Conservation (phyloP, 1,140 invertebrate genomes). For the Goniozus legneri region DNA sequence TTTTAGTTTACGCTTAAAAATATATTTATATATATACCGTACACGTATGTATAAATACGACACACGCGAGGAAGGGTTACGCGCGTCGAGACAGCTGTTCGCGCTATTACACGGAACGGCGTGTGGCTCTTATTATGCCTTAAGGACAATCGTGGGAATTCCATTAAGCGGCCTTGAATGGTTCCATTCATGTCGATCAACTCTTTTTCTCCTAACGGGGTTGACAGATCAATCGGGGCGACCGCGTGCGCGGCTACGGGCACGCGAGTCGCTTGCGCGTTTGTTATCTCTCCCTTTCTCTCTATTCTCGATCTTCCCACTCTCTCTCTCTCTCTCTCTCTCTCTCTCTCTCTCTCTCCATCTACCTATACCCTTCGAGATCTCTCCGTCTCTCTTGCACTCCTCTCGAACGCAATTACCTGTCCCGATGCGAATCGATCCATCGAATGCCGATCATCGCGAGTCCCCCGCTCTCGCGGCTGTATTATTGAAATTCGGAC, state of each 20-base stretch:
- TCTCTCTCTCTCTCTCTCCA: background rate
- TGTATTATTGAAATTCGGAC: no score
- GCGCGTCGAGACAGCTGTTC: constrained; percentile 26
- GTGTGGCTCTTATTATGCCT: constrained; percentile 45
- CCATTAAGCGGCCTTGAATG: constrained; percentile 52
- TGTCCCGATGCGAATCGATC: no score
- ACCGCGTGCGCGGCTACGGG: no score
- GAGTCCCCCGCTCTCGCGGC: no score
- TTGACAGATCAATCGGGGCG: constrained; percentile 52
- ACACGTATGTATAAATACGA: constrained; percentile 13
- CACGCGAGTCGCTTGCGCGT: no score
- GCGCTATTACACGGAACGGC: constrained; percentile 34
- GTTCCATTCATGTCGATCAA: constrained; percentile 55
- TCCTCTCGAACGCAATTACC: background rate
- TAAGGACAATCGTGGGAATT: constrained; percentile 54
- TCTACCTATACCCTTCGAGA: constrained; percentile 23
- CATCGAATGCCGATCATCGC: no score
- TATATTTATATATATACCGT: constrained; percentile 7
- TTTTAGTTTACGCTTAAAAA: no score
- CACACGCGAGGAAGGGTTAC: no score
- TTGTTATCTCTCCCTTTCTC: no score
- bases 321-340: constrained; percentile 21
- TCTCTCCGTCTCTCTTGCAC: constrained; percentile 17
- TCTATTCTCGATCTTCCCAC: no score
- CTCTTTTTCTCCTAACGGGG: constrained; percentile 45